Evolutionary conservation across 2,797 vertebrate genomes (phyloP).

Genomic region (Pristis pectinata): DNA sequence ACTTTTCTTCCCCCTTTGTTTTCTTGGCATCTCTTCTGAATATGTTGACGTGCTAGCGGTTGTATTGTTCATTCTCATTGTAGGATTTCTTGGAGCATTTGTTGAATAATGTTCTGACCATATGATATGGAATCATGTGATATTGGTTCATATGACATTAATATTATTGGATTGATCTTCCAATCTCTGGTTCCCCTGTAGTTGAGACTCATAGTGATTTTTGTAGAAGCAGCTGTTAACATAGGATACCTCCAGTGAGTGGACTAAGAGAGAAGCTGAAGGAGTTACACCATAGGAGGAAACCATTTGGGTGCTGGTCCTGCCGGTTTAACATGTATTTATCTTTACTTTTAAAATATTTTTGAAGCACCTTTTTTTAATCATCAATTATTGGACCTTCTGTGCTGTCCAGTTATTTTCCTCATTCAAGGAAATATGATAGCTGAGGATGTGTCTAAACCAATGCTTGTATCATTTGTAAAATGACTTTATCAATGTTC

Average conservation of each 20-base stretch:
- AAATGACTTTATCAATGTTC: neutral
- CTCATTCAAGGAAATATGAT: neutral
- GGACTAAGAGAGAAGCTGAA: neutral
- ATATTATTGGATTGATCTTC: neutral
- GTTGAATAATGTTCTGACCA: neutral
- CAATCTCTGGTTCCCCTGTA: neutral
- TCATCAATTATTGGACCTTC: neutral
- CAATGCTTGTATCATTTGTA: neutral
- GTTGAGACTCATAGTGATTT: neutral
- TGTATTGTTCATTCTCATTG: neutral
- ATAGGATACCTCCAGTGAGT: too few relatives aligned
- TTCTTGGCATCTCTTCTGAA: too few relatives aligned
- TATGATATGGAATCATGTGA: neutral
- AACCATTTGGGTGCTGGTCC: too few relatives aligned
- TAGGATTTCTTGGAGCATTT: neutral
- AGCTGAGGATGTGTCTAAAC: neutral
- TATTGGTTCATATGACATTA: neutral
- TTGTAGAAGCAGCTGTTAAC: neutral
- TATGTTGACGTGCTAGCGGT: neutral
- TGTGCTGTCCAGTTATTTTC: neutral
- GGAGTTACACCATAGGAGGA: neutral
- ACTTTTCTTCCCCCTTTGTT: neutral
- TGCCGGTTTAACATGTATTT: neutral
- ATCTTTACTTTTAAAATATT: neutral
- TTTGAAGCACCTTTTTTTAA: neutral